These are phyloP conservation scores for Bradypodion ventrale DNA, from an alignment of 2,797 vertebrate genomes.

Conservation along the genomic window DNA sequence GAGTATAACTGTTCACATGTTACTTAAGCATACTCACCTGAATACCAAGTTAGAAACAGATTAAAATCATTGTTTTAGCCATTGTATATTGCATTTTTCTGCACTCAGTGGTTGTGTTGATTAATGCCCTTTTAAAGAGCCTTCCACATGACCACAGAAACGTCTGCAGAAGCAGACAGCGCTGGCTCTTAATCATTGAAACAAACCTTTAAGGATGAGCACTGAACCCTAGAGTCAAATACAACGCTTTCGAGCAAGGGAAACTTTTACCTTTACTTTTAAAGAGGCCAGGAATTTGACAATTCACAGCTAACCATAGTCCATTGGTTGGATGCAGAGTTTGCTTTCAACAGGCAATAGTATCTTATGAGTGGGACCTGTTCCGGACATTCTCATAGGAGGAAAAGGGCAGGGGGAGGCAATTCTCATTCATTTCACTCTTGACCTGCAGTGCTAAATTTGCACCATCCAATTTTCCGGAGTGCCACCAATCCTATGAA, in stretches of 20 bases:
- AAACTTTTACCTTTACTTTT: too few species aligned
- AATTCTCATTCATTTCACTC: background rate
- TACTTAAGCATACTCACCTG: rapidly evolving
- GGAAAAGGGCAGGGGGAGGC: background rate
- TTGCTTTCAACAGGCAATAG: background rate
- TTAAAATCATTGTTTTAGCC: background rate
- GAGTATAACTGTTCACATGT: background rate
- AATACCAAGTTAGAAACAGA: background rate
- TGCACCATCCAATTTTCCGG: background rate
- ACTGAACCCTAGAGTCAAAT: too few species aligned
- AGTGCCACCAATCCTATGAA: background rate
- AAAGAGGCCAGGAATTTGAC: too few species aligned
- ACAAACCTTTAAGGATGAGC: too few species aligned
- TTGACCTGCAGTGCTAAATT: background rate
- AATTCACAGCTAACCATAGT: background rate
- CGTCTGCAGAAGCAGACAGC: too few species aligned
- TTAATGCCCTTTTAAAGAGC: conserved; percentile 5
- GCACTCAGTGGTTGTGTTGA: background rate
- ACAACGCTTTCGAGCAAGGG: too few species aligned
- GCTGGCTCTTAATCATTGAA: too few species aligned
- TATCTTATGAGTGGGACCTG: background rate
- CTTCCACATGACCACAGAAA: too few species aligned
- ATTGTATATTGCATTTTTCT: background rate
- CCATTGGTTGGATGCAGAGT: background rate
- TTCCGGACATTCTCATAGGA: background rate